These are phyloP conservation scores for Meleagris gallopavo DNA, from an alignment of 2,113 vertebrate species.

Conservation along the genomic window DNA sequence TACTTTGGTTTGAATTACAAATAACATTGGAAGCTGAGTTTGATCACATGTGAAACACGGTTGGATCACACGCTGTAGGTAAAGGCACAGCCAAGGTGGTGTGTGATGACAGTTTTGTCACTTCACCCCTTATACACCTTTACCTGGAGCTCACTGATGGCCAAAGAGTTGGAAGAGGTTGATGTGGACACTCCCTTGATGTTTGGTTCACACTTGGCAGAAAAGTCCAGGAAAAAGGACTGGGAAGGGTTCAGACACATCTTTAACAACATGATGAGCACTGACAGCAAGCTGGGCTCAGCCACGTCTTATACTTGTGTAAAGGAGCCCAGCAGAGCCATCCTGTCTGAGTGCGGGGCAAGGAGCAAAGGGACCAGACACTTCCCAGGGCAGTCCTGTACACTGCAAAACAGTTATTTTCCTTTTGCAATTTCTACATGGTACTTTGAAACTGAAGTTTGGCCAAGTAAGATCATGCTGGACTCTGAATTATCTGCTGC, in stretches of 20 bases:
- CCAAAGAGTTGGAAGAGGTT: neutral
- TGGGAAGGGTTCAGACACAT: neutral
- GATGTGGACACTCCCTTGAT: neutral
- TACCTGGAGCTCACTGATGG: neutral
- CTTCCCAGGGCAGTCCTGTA: neutral
- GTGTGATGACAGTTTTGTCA: neutral
- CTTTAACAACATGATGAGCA: neutral
- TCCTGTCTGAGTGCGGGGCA: fast-evolving
- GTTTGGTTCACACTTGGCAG: neutral
- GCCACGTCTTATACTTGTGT: neutral
- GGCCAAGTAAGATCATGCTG: neutral
- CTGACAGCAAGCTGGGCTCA: neutral
- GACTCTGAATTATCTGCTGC: neutral
- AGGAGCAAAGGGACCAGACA: neutral
- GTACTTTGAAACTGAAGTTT: neutral
- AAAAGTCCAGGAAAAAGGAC: neutral
- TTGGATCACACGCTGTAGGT: neutral
- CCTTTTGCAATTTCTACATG: neutral
- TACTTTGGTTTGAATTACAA: neutral
- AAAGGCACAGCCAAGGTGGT: neutral
- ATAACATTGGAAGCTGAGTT: neutral
- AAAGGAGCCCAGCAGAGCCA: neutral
- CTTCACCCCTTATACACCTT: neutral
- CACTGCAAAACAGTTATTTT: neutral
- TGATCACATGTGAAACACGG: neutral